Conservation (phyloP, 2,888 invertebrate species). For the Macropis europaea region DNA sequence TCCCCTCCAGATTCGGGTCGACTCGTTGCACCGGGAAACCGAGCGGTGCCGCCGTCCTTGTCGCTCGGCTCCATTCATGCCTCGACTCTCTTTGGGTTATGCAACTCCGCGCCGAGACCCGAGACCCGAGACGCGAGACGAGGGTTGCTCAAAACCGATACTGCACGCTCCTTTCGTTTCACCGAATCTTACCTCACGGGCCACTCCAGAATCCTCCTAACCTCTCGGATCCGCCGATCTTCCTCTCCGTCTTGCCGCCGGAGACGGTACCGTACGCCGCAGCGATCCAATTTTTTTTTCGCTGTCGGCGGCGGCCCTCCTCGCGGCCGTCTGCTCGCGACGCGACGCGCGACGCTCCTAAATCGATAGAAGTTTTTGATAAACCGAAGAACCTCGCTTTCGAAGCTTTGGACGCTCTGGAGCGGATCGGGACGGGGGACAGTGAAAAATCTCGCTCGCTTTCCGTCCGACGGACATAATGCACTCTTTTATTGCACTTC, state of each 20-base stretch:
- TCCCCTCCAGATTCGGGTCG: slow-evolving; percentile 36
- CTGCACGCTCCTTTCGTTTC: slow-evolving; percentile 49
- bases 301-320: background rate
- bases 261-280: too few species aligned
- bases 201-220: slow-evolving; percentile 1
- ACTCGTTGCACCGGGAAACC: slow-evolving; percentile 63
- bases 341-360: background rate
- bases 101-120: slow-evolving; percentile 62
- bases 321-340: background rate
- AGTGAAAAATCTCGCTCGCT: background rate
- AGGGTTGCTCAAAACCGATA: slow-evolving; percentile 36
- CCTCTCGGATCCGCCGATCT: slow-evolving; percentile 3
- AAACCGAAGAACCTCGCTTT: background rate
- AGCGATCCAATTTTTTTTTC: slow-evolving; percentile 13
- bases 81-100: slow-evolving; percentile 65
- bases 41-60: slow-evolving; percentile 57
- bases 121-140: slow-evolving; percentile 40
- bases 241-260: too few species aligned
- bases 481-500: slow-evolving; percentile 28
- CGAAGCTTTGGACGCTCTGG: background rate
- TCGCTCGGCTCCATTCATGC: slow-evolving; percentile 71
- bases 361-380: background rate
- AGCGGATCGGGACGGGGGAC: slow-evolving; percentile 9
- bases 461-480: background rate
- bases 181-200: slow-evolving; percentile 40